Evolutionary conservation across 2,888 invertebrate genomes (phyloP), one percentile per base, ranked within the genome.

Genomic region (Gerris lacustris): DNA sequence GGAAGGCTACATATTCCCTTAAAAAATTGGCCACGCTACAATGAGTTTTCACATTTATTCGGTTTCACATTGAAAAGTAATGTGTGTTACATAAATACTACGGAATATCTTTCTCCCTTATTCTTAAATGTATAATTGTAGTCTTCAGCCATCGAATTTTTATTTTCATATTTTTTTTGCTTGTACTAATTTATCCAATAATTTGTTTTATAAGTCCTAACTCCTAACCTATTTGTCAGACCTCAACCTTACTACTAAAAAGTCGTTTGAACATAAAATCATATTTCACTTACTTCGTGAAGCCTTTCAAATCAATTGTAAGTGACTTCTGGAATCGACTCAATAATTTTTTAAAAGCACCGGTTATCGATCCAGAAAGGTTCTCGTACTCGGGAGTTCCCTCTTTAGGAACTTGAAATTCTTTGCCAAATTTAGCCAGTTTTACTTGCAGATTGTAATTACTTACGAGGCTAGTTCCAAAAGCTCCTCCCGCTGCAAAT

Each of bases 351-450:
- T 84, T 84, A 76, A 89, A 87, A 66, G 86, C 87, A 70, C 85
- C 84, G n/a, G 84, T 82, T 67, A 90, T 85, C 5, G 85, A 85
- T 63, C 85, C 84, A 7, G 88, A 86, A 45, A 94, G 82, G 71
- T 86, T 86, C 47, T 88, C 87, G 77, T 88, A 93, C 76, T 92
- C 91, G 15, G 84, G 80, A 18, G 86, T 86, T n/a, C 88, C 90
- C 0, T 83, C 82, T n/a, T 86, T 81, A 0, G 93, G 94, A 0
- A 89, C 85, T 70, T 85, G 83, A 82, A 88, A 94, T 75, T 88
- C 89, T 77, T 91, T 88, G 0, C 90, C 93, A 47, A 92, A 80
- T 55, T 89, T 89, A 44, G 88, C 86, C 71, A 94, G 82, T 76
- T 89, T 89, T 2, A 94, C 85, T 77, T 88, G 84, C 64, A 92